phyloP scores from a whole-genome alignment of 2,113 vertebrate genomes.

The Porphyrio hochstetteri region DNA sequence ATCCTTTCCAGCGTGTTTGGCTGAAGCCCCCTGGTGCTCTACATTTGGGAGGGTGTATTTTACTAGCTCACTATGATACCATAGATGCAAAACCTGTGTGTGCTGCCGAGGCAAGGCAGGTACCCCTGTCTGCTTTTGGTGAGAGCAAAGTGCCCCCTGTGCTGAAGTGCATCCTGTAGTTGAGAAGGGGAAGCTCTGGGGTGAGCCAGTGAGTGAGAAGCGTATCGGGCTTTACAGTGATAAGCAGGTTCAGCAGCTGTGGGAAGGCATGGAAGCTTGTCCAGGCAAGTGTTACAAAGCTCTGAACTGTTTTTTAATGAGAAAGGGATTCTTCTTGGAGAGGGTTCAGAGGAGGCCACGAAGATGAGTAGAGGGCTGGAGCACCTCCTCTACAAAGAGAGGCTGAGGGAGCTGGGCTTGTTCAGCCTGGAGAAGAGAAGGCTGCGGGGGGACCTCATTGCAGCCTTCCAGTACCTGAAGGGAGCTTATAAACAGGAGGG shows the following conservation, averaged over 20 bases:
- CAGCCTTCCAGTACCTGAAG: too few species aligned
- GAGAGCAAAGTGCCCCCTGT: not conserved
- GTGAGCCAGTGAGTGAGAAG: not conserved
- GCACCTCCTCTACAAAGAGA: too few species aligned
- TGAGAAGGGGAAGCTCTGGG: not conserved
- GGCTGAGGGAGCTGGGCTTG: too few species aligned
- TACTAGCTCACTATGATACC: rapidly evolving
- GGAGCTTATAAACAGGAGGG: too few species aligned
- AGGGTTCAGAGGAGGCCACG: too few species aligned
- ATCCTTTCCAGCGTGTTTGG: not conserved
- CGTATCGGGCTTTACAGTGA: not conserved
- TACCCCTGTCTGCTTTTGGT: not conserved
- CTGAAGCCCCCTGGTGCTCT: rapidly evolving
- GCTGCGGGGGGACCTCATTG: too few species aligned
- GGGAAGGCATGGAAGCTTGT: not conserved
- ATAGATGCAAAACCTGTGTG: rapidly evolving
- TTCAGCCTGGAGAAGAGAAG: too few species aligned
- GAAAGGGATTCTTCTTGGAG: not conserved
- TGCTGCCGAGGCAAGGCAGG: not conserved
- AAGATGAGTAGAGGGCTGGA: too few species aligned
- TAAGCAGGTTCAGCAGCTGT: not conserved
- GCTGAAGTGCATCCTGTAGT: not conserved
- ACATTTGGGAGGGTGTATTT: not conserved
- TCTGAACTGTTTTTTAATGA: not conserved
- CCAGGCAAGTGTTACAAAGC: not conserved